Conservation (phyloP, 2,888 invertebrate species). For the Drosophila tanythrix region DNA sequence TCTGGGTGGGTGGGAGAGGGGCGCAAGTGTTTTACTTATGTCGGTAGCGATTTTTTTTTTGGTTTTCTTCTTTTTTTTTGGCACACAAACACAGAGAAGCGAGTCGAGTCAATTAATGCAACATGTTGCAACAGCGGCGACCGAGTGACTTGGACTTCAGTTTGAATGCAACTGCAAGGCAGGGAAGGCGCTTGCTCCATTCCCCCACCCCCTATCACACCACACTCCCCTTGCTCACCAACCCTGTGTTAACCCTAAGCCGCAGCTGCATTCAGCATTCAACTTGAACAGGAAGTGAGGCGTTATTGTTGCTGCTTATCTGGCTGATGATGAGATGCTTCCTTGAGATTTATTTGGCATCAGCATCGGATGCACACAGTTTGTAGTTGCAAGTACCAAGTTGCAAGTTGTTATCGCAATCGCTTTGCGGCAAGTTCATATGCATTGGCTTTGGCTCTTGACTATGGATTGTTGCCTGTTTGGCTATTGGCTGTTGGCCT, state of each 20-base stretch:
- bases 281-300: conserved; percentile 75
- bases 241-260: conserved; percentile 24
- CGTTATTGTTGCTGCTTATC: conserved; percentile 78
- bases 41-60: conserved; percentile 27
- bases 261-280: conserved; percentile 64
- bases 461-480: conserved; percentile 21
- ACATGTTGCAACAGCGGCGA: conserved; percentile 74
- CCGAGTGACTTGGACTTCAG: conserved; percentile 77
- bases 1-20: conserved; percentile 13
- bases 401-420: conserved; percentile 1
- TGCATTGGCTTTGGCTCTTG: conserved; percentile 70
- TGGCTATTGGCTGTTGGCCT: conserved; percentile 66
- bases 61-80: conserved; percentile 44
- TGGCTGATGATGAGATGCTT: conserved; percentile 71
- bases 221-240: neutral
- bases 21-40: conserved; percentile 29
- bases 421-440: conserved; percentile 56
- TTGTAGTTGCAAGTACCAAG: conserved; percentile 23
- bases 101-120: conserved; percentile 72
- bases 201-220: neutral
- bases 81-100: conserved; percentile 69
- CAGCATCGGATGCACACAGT: conserved; percentile 57
- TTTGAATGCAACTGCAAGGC: conserved; percentile 23
- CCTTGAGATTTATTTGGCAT: conserved; percentile 83
- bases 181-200: neutral